Percentiles rank a stretch among this genome's conserved stretches.
These are phyloP conservation scores for Hippolais icterina DNA, from an alignment of 2,113 vertebrate genomes.

Conservation along the genomic window DNA sequence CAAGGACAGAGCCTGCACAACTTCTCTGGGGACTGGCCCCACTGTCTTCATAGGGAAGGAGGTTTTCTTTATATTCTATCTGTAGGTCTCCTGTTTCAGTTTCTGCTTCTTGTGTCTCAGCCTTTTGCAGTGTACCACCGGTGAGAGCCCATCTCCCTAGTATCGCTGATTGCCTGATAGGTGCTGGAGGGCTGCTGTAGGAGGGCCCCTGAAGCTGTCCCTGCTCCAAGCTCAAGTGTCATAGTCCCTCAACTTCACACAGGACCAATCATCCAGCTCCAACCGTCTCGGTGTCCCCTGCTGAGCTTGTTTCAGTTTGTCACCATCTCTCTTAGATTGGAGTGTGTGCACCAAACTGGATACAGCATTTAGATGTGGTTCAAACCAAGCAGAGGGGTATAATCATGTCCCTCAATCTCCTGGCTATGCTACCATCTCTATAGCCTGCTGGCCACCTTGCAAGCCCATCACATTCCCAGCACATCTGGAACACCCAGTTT, in stretches of 20 bases:
- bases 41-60: neutral
- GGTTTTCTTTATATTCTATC: neutral
- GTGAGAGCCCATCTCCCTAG: neutral
- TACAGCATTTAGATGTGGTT: neutral
- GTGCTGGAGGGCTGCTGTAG: neutral
- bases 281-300: fast-evolving
- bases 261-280: neutral
- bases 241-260: neutral
- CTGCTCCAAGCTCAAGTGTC: neutral
- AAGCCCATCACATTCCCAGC: neutral
- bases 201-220: neutral
- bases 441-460: neutral
- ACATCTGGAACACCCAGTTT: neutral
- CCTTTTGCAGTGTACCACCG: neutral
- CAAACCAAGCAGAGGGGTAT: neutral
- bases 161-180: fast-evolving
- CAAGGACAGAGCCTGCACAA: neutral
- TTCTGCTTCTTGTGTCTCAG: neutral
- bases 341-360: neutral
- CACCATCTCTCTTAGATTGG: neutral
- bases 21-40: neutral
- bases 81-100: neutral
- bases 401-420: neutral
- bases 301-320: neutral
- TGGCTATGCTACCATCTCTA: neutral